These are phyloP conservation scores for Hermaeophaga mercurialis DNA, from an alignment of 2,888 invertebrate genomes.

Conservation along the genomic window DNA sequence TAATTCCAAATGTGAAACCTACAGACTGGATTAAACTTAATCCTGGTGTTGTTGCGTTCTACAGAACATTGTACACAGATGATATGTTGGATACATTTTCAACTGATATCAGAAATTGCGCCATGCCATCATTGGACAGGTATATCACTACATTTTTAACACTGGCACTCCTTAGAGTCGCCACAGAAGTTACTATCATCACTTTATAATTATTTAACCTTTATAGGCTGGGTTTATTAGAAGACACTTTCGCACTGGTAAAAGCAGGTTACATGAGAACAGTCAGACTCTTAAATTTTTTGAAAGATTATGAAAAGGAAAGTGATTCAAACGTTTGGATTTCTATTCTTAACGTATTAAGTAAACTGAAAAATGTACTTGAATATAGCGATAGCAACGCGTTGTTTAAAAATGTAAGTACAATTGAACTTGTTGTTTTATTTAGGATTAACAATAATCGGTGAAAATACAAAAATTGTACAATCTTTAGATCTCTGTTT, in stretches of 20 bases:
- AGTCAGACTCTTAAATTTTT: slow-evolving; percentile 78
- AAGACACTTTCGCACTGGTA: slow-evolving; percentile 91
- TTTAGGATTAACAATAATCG: no score
- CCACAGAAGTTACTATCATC: no score
- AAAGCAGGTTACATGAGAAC: slow-evolving; percentile 84
- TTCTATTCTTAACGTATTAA: slow-evolving; percentile 76
- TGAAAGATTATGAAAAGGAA: slow-evolving; percentile 83
- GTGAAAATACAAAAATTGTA: no score
- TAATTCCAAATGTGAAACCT: slow-evolving; percentile 69
- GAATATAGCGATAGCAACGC: slow-evolving; percentile 81
- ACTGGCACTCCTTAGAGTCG: no score
- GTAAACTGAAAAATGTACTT: slow-evolving; percentile 74
- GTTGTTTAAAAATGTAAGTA: slow-evolving; percentile 64
- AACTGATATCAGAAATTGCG: slow-evolving; percentile 77
- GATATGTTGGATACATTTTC: slow-evolving; percentile 76
- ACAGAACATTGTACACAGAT: slow-evolving; percentile 82
- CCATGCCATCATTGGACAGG: slow-evolving; percentile 85
- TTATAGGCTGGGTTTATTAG: slow-evolving; percentile 77
- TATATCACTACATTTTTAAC: no score
- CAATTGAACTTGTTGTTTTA: background rate
- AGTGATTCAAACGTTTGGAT: slow-evolving; percentile 94
- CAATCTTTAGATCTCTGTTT: no score
- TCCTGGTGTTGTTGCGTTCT: slow-evolving; percentile 76
- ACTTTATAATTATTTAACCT: slow-evolving; percentile 10
- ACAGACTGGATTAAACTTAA: slow-evolving; percentile 90